Base-by-base conservation (phyloP, 2,797 vertebrate species). In the Zalophus californianus region DNA sequence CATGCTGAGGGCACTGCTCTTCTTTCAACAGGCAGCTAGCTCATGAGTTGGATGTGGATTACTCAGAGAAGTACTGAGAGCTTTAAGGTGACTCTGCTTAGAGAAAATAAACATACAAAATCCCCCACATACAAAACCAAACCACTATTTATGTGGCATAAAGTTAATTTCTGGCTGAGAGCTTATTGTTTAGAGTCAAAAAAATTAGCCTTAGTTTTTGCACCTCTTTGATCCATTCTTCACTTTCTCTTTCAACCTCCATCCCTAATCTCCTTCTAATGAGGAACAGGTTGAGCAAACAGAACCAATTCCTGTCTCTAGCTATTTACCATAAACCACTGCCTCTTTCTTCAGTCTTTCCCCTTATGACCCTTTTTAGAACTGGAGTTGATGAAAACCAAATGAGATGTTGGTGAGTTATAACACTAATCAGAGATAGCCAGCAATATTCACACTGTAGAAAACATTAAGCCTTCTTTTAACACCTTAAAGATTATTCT, bases 391-490 rank as follows among this genome's bases (percentile, higher is more conserved):
- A 92, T 82, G 54, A 95, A 92, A 54, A 73, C 23, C 75, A 85
- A 96, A 85, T 50, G 64, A 94, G 32, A 83, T 64, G 0, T 23
- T 85, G 44, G 41, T 84, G n/a, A 93, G 62, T 44, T 72, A 25
- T 11, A 80, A 62, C 2, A 38, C 10, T 72, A 41, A 35, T 60
- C 60, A 90, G 72, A 90, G 52, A 85, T 85, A 91, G 73, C 58
- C 66, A 60, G 21, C 29, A 35, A 35, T 23, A 62, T 60, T 92
- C 68, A 52, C 15, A 29, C 32, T 86, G 54, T 60, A 72, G 80
- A 82, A 86, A 90, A 91, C 16, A 93, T 86, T 62, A 92, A 29
- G 23, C 1, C 5, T 93, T 60, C 23, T 93, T 96, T 56, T 78
- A 44, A 52, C n/a, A 86, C 5, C 56, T 66, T 41, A 38, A 95